Conservation (phyloP, 1,140 invertebrate species). For the Maniola jurtina region DNA sequence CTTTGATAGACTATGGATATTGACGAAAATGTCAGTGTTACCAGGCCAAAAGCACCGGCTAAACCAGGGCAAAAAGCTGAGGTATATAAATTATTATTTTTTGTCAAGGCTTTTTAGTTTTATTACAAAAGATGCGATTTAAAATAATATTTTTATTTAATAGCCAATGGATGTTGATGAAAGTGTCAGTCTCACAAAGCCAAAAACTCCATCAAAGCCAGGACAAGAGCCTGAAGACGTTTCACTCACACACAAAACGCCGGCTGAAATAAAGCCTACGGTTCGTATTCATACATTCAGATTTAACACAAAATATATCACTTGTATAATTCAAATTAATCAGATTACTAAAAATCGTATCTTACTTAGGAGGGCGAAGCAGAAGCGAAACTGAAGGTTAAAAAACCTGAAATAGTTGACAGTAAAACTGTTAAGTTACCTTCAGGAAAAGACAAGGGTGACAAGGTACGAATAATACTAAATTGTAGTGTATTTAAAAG, state of each 20-base stretch:
- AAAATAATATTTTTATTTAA: slow-evolving; percentile 15
- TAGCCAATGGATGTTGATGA: slow-evolving; percentile 75
- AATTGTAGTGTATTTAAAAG: neutral
- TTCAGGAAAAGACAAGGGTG: slow-evolving; percentile 53
- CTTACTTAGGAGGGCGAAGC: slow-evolving; percentile 62
- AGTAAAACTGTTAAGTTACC: slow-evolving; percentile 70
- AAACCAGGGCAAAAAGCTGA: slow-evolving; percentile 5
- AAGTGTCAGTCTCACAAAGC: slow-evolving; percentile 59
- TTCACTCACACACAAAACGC: slow-evolving; percentile 72
- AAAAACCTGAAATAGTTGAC: slow-evolving; percentile 73
- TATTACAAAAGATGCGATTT: neutral
- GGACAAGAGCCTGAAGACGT: slow-evolving; percentile 66
- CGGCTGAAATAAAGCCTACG: slow-evolving; percentile 69
- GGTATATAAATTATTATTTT: neutral
- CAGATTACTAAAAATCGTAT: slow-evolving; percentile 26
- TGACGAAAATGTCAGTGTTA: slow-evolving; percentile 8
- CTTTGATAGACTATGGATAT: slow-evolving; percentile 11
- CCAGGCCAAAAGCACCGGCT: neutral
- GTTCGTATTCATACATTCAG: slow-evolving; percentile 51
- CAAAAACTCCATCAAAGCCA: slow-evolving; percentile 61
- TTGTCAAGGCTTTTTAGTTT: neutral
- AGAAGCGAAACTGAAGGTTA: slow-evolving; percentile 68
- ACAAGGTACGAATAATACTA: slow-evolving; percentile 49
- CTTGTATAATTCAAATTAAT: slow-evolving; percentile 18
- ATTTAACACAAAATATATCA: slow-evolving; percentile 10